phyloP scores from a whole-genome alignment of 2,113 vertebrate genomes.

The Pangasianodon gigas region DNA sequence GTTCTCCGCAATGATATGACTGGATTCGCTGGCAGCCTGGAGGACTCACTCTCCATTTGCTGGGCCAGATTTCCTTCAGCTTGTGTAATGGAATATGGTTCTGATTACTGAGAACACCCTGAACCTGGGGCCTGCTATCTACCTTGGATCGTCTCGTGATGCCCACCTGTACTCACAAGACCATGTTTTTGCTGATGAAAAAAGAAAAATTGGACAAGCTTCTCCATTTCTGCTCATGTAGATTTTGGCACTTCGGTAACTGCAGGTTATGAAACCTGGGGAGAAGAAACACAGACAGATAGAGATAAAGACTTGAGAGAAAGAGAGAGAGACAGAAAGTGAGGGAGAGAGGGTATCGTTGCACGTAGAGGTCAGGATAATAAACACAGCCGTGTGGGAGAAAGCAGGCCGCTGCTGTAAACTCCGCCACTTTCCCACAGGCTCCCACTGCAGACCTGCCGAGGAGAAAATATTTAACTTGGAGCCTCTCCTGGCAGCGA shows the following conservation, averaged over 20 bases:
- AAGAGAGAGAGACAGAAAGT: conserved; percentile 33
- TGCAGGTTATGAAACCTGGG: conserved; percentile 44
- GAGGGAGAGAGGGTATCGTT: conserved; percentile 48
- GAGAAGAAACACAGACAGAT: conserved; percentile 47
- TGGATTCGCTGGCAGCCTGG: not conserved
- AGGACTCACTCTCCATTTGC: not conserved
- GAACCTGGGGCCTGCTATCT: conserved; percentile 41
- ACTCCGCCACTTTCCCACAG: conserved; percentile 68
- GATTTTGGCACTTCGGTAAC: conserved; percentile 57
- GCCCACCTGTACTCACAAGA: conserved; percentile 62
- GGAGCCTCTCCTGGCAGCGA: conserved; percentile 61
- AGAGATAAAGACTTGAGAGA: conserved; percentile 5
- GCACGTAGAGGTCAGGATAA: conserved; percentile 61
- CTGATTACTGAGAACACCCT: conserved; percentile 34
- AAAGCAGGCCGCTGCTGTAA: conserved; percentile 59
- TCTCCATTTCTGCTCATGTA: conserved; percentile 58
- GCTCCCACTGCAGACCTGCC: conserved; percentile 69
- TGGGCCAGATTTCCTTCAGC: conserved; percentile 3
- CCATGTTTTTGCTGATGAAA: conserved; percentile 60
- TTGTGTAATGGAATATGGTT: conserved; percentile 37
- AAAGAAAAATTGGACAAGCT: conserved; percentile 51
- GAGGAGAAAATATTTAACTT: conserved; percentile 74
- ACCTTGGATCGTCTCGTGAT: conserved; percentile 52
- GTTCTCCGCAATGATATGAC: not conserved
- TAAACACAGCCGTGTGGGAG: conserved; percentile 44